Conservation (phyloP, 1,140 invertebrate species). For the Antheraea mylitta region DNA sequence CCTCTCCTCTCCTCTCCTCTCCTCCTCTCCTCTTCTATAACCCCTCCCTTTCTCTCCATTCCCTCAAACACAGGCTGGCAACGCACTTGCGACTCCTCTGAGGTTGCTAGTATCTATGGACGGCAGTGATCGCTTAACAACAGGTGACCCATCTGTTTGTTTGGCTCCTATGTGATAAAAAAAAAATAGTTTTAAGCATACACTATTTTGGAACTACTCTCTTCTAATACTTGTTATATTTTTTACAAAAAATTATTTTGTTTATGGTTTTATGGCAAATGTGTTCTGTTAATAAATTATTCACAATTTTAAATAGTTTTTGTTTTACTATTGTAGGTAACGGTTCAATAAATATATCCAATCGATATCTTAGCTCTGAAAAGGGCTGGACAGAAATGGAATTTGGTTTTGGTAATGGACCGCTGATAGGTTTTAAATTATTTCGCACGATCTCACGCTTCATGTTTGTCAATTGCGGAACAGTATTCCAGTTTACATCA, state of each 20-base stretch:
- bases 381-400: constrained; percentile 92
- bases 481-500: constrained; percentile 85
- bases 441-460: constrained; percentile 85
- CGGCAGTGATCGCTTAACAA: no score
- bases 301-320: not conserved
- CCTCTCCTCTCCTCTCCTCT: no score
- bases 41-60: no score
- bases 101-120: no score
- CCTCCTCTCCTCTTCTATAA: no score
- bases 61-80: no score
- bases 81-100: no score
- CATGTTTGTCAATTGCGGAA: constrained; percentile 86
- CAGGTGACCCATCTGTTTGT: no score
- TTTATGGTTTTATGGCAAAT: not conserved
- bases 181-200: no score
- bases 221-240: not conserved
- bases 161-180: no score
- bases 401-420: constrained; percentile 89
- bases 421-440: constrained; percentile 85
- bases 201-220: not conserved
- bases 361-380: constrained; percentile 87
- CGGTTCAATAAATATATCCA: constrained; percentile 87
- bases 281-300: no score
- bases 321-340: constrained; percentile 72
- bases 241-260: not conserved